Conservation (phyloP, 2,797 vertebrate species). For the Esox masquinongy region DNA sequence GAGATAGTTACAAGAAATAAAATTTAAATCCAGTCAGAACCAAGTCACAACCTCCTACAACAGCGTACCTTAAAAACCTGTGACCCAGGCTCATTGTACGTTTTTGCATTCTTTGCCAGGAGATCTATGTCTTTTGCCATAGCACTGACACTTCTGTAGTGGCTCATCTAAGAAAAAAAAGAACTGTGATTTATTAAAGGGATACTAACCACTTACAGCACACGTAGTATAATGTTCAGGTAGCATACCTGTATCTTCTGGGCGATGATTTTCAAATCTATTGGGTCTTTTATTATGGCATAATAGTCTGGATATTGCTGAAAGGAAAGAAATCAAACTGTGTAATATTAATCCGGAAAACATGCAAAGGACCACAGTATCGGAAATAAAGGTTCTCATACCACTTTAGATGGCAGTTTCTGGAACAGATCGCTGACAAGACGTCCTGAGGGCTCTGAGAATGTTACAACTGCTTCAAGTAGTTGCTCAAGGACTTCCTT, state of each 20-base stretch:
- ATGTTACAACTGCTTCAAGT: slow-evolving; percentile 88
- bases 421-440: slow-evolving; percentile 97
- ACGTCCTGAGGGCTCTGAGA: slow-evolving; percentile 87
- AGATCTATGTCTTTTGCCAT: slow-evolving; percentile 97
- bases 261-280: slow-evolving; percentile 94
- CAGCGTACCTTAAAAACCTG: slow-evolving; percentile 94
- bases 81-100: slow-evolving; percentile 96
- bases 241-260: slow-evolving; percentile 93
- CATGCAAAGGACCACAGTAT: background rate
- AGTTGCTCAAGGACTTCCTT: slow-evolving; percentile 94
- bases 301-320: slow-evolving; percentile 99
- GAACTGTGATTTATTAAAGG: background rate
- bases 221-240: background rate
- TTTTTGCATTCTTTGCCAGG: slow-evolving; percentile 96
- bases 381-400: slow-evolving; percentile 56
- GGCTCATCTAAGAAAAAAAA: slow-evolving; percentile 78
- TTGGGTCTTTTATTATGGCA: slow-evolving; percentile 98
- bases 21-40: background rate
- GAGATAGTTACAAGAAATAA: background rate
- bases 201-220: background rate
- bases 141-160: slow-evolving; percentile 88
- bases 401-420: slow-evolving; percentile 98
- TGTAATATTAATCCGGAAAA: slow-evolving; percentile 28
- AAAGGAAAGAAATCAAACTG: slow-evolving; percentile 47
- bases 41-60: background rate